Conservation (phyloP, 2,113 vertebrate species). For the Aix galericulata region DNA sequence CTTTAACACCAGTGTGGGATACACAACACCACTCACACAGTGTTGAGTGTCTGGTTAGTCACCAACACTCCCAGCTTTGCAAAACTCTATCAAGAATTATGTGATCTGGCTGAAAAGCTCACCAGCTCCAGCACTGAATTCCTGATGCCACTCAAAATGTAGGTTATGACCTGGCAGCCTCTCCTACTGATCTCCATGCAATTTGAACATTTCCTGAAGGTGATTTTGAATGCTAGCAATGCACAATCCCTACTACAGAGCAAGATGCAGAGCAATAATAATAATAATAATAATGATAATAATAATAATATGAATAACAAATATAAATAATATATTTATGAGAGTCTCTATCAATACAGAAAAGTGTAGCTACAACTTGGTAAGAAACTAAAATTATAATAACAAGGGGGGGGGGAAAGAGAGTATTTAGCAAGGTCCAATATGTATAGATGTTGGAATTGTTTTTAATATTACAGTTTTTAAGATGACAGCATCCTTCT, state of each 20-base stretch:
- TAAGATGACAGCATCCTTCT: background rate
- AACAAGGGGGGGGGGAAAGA: background rate
- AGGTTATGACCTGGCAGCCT: background rate
- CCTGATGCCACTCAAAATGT: background rate
- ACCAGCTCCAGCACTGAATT: accelerated
- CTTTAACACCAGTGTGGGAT: background rate
- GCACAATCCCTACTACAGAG: background rate
- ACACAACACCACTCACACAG: too few species aligned
- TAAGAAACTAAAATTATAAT: too few species aligned
- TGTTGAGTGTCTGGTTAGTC: background rate
- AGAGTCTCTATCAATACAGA: too few species aligned
- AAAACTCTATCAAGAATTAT: background rate
- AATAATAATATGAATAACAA: too few species aligned
- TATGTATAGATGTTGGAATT: background rate
- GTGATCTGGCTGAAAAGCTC: background rate
- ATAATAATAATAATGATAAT: too few species aligned
- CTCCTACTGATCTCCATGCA: background rate
- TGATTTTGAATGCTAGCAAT: slow-evolving; percentile 18
- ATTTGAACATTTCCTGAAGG: slow-evolving; percentile 13
- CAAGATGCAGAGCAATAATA: background rate
- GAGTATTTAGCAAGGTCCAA: background rate
- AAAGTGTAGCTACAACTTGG: too few species aligned
- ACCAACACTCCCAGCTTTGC: background rate
- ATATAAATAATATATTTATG: too few species aligned
- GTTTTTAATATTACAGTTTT: background rate